phyloP scores from a whole-genome alignment of 2,113 vertebrate species.

The Triplophysa siluroides region DNA sequence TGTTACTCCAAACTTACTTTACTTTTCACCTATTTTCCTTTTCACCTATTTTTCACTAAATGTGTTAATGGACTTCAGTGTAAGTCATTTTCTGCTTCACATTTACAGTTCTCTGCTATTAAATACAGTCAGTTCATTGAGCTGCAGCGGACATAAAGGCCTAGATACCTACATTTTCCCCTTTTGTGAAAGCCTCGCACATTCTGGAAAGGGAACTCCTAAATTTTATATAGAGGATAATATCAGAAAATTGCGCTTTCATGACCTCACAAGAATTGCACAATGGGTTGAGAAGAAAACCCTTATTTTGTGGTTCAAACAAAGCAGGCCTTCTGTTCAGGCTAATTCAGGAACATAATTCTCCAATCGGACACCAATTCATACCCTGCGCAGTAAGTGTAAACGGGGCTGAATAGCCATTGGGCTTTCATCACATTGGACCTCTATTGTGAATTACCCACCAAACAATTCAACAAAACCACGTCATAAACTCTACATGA shows the following conservation, averaged over 20 bases:
- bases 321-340: neutral
- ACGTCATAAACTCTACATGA: conserved; percentile 7
- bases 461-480: conserved; percentile 6
- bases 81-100: neutral
- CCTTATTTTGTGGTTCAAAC: neutral
- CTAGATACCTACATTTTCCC: neutral
- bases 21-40: neutral
- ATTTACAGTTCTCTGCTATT: neutral
- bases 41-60: neutral
- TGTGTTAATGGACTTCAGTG: conserved; percentile 6
- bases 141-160: neutral
- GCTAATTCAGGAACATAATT: conserved; percentile 15
- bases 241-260: neutral
- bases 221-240: neutral
- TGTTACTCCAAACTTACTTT: conserved; percentile 8
- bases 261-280: neutral
- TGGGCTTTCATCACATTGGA: neutral
- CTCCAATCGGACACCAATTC: neutral
- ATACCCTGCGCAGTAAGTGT: too few species aligned
- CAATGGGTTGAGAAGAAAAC: neutral
- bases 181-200: neutral
- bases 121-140: neutral
- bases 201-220: neutral
- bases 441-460: neutral
- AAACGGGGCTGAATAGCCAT: neutral